Percentiles rank a stretch among this genome's conserved stretches.
Conservation (phyloP, 2,888 invertebrate species). For the Anodontia alba region DNA sequence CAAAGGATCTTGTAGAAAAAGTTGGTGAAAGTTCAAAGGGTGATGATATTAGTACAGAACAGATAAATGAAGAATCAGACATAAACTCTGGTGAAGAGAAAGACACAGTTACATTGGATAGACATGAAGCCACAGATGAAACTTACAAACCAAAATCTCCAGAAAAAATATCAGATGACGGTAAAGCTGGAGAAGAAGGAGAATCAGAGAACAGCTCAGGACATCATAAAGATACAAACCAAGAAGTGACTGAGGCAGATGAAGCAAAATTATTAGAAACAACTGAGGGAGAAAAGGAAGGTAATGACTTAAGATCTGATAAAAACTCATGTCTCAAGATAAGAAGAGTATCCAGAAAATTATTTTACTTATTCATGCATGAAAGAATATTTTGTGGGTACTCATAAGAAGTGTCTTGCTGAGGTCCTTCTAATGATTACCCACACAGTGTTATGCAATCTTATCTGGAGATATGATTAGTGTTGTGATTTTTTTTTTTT, state of each 20-base stretch:
- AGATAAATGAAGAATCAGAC: not conserved
- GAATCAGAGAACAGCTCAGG: not conserved
- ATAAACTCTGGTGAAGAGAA: not conserved
- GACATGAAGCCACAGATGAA: not conserved
- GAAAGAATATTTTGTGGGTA: too few relatives aligned
- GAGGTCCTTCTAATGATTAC: too few relatives aligned
- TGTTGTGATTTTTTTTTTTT: too few relatives aligned
- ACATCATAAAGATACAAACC: too few relatives aligned
- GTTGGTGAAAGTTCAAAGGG: not conserved
- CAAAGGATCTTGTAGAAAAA: not conserved
- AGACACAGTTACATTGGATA: not conserved
- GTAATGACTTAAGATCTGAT: too few relatives aligned
- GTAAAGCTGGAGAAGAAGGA: not conserved
- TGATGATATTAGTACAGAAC: slow-evolving; percentile 9
- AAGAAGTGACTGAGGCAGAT: slow-evolving; percentile 7
- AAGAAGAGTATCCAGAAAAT: not conserved
- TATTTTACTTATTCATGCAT: too few relatives aligned
- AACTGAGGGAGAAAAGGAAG: slow-evolving; percentile 12
- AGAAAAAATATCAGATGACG: not conserved
- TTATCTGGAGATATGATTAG: too few relatives aligned
- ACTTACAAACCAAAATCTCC: not conserved
- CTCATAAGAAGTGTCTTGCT: too few relatives aligned
- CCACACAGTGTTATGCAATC: too few relatives aligned
- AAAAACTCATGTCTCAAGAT: slow-evolving; percentile 10
- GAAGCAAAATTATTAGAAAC: not conserved